phyloP scores from a whole-genome alignment of 2,888 invertebrate species.

The Schizaphis graminum region DNA sequence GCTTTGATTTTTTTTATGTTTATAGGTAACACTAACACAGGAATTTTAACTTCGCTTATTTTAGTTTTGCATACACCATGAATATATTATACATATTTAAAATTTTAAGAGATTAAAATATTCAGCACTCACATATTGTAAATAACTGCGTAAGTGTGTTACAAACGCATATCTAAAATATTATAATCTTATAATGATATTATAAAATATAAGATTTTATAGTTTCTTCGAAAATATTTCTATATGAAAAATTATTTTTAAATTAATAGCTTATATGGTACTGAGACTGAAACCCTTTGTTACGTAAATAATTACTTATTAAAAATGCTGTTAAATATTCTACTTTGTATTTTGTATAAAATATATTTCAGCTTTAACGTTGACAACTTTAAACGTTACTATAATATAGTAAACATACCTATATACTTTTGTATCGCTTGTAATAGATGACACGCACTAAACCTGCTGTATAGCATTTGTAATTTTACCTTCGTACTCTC shows the following conservation, averaged over 20 bases:
- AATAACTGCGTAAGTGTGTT: neutral
- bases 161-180: neutral
- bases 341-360: neutral
- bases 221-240: neutral
- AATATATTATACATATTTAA: neutral
- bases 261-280: neutral
- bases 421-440: neutral
- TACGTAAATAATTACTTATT: neutral
- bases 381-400: neutral
- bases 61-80: neutral
- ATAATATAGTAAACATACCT: neutral
- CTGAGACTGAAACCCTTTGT: neutral
- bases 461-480: neutral
- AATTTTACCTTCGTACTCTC: neutral
- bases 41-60: neutral
- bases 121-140: neutral
- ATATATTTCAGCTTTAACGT: neutral
- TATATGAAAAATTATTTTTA: neutral
- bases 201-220: neutral
- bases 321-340: neutral
- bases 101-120: neutral
- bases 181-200: neutral
- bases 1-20: neutral
- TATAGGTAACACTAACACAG: neutral
- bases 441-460: neutral